Base-by-base conservation (phyloP, 2,797 vertebrate genomes). In the Pyrocephalus nanus region DNA sequence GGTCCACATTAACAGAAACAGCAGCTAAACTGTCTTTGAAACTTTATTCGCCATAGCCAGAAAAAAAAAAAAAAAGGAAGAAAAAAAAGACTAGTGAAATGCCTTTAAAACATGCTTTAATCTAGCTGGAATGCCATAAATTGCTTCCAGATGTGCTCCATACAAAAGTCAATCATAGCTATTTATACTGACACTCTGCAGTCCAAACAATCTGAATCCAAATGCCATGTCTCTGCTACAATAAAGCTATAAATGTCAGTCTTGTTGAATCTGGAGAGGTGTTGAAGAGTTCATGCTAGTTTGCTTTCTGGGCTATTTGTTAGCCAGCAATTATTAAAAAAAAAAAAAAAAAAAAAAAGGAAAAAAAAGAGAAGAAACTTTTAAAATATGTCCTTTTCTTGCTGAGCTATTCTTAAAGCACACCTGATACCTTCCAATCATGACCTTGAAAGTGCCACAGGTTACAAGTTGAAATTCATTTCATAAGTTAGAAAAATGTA, bases 141-240 rank as follows among this genome's bases (percentile, higher is more conserved):
- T 98, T 98, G 97, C 97, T 99, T 98, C 98, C 98, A 99, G 98
- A 98, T 99, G 98, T 98, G 98, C 96, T 96, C 86, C 97, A 97
- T 86, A 92, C 97, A 98, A 98, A 98, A 98, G 98, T 98, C 98
- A 98, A 98, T 98, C 98, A 99, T 98, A 98, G 97, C 97, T 97
- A 97, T 97, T 98, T 98, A 98, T 97, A 97, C 97, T 97, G 97
- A 98, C 98, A 98, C 97, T 97, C 97, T 97, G 97, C 97, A 98
- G 97, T 97, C 97, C 97, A 98, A 98, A 98, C 98, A 97, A 98
- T 97, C 98, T 94, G 95, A 98, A 97, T 98, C 96, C 93, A 97
- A 97, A 97, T 98, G 97, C 97, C 97, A 97, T 97, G 97, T 98
- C 97, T 98, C 97, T 88, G 96, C 97, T 97, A 97, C 96, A 97